These are phyloP conservation scores for Apodemia duryi DNA, from an alignment of 2,888 invertebrate species.

Conservation along the genomic window DNA sequence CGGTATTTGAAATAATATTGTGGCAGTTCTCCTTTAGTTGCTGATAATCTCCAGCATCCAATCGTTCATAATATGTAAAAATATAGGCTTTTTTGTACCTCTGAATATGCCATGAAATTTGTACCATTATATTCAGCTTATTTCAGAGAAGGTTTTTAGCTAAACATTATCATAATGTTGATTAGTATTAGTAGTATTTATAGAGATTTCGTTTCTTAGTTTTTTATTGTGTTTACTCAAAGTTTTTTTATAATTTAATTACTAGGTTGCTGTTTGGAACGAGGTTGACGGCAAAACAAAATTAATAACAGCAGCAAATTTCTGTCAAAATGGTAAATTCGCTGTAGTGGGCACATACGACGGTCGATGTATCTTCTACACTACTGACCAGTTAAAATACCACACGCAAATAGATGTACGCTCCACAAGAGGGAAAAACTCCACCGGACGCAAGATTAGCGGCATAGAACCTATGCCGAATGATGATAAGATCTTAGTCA, in stretches of 20 bases:
- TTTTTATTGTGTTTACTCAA: no score
- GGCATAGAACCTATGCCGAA: constrained; percentile 98
- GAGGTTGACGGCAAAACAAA: constrained; percentile 97
- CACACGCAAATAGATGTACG: constrained; percentile 98
- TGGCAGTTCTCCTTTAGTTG: no score
- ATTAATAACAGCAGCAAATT: constrained; percentile 97
- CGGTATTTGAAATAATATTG: no score
- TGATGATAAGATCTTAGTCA: constrained; percentile 97
- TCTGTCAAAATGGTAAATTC: constrained; percentile 98
- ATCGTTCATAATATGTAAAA: no score
- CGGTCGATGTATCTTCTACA: constrained; percentile 98
- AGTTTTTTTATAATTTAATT: not conserved
- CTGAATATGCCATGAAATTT: no score
- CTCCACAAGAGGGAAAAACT: constrained; percentile 96
- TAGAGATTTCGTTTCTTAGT: no score
- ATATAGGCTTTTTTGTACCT: no score
- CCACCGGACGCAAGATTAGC: constrained; percentile 96
- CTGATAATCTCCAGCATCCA: no score
- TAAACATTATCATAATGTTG: no score
- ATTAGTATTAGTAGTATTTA: no score
- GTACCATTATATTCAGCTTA: no score
- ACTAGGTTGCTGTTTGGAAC: constrained; percentile 95
- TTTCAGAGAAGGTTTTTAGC: no score
- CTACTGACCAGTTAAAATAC: constrained; percentile 98
- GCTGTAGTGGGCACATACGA: constrained; percentile 99